These are phyloP conservation scores for Tetramorium simillimum DNA, from an alignment of 1,140 invertebrate genomes.

Conservation along the genomic window DNA sequence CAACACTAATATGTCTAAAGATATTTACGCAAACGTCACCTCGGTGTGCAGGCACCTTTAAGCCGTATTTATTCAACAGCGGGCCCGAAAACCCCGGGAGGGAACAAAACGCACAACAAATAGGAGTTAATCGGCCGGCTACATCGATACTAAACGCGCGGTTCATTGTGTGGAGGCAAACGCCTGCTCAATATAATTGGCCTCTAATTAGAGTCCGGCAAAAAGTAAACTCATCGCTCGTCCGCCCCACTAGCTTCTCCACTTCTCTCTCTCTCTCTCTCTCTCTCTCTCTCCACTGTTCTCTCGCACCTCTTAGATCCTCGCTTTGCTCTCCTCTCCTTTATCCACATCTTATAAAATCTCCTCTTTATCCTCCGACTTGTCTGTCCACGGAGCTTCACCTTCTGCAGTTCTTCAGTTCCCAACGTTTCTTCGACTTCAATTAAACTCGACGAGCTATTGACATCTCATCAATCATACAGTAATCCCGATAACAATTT, in stretches of 20 bases:
- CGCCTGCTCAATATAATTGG: conserved; percentile 81
- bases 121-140: conserved; percentile 78
- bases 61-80: conserved; percentile 76
- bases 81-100: conserved; percentile 69
- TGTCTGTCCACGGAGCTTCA: background rate
- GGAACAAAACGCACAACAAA: conserved; percentile 78
- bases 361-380: conserved; percentile 48
- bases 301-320: background rate
- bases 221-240: conserved; percentile 78
- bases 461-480: background rate
- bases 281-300: background rate
- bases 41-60: conserved; percentile 70
- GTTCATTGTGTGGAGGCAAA: conserved; percentile 80
- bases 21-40: conserved; percentile 14
- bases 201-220: conserved; percentile 78
- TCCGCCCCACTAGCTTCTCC: conserved; percentile 6
- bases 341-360: conserved; percentile 2
- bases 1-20: background rate
- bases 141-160: conserved; percentile 78
- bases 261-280: background rate
- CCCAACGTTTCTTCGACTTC: background rate
- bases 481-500: background rate
- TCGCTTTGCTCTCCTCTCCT: conserved; percentile 10
- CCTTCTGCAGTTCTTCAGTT: background rate
- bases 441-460: conserved; percentile 16